A percentile compares a stretch with the other conserved stretches of the same genome.
Conservation (phyloP, 1,140 invertebrate species). For the Harpegnathos saltator region DNA sequence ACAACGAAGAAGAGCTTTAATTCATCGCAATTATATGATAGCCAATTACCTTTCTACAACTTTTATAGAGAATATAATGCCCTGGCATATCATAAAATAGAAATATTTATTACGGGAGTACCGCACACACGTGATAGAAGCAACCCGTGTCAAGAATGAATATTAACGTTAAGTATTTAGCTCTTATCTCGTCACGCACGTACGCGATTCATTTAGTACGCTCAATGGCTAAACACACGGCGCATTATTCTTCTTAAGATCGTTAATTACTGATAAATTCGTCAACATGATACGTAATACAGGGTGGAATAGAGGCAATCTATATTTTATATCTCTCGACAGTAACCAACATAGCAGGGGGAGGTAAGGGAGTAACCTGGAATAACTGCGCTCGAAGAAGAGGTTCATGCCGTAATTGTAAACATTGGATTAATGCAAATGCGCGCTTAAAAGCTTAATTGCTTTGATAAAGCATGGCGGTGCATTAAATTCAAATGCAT, state of each 20-base stretch:
- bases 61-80: constrained; percentile 16
- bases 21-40: constrained; percentile 26
- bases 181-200: constrained; percentile 39
- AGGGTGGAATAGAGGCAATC: constrained; percentile 33
- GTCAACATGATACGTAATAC: constrained; percentile 43
- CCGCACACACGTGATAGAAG: constrained; percentile 13
- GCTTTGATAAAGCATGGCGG: constrained; percentile 86
- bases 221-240: constrained; percentile 28
- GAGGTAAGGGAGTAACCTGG: constrained; percentile 17
- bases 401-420: constrained; percentile 83
- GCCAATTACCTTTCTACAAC: constrained; percentile 24
- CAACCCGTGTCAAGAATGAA: constrained; percentile 22
- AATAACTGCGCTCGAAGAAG: constrained; percentile 50
- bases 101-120: constrained; percentile 39
- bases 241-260: constrained; percentile 36
- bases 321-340: constrained; percentile 47
- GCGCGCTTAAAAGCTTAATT: constrained; percentile 87
- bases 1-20: constrained; percentile 1
- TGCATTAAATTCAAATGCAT: constrained; percentile 87
- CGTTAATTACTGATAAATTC: constrained; percentile 50
- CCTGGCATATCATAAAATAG: constrained; percentile 29
- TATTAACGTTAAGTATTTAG: constrained; percentile 47
- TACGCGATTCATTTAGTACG: constrained; percentile 35
- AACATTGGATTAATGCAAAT: constrained; percentile 87
- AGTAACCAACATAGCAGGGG: not conserved